Base-by-base conservation (phyloP, 2,888 invertebrate species). In the Mythimna albipuncta region DNA sequence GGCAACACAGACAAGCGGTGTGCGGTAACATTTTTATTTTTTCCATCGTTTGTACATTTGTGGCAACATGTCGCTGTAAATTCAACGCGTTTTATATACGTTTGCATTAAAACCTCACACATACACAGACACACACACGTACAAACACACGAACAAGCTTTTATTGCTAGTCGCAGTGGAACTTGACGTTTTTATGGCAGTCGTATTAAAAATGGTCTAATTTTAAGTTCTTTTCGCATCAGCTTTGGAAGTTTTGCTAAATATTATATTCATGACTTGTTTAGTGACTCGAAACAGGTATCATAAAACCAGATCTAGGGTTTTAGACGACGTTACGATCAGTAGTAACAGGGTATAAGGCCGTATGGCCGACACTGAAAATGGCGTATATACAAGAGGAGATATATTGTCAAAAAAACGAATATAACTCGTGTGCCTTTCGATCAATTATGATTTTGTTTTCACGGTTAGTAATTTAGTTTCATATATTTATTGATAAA, bases 1-100 rank as follows among this genome's bases (percentile, higher is more conserved):
- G 77, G 80, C 67, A 80, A 63, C 73, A 74, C 77, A 61, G 54
- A 69, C n/a, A 61, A 70, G 71, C 83, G 66, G 79, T 83, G 83
- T 80, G 87, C 68, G 80, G 85, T 85, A 83, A 85, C 82, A 82
- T 87, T 87, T 87, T 88, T 88, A 87, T 85, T 82, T 87, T 84
- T 81, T 83, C 79, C 82, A 81, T 79, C 84, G 82, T 81, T 87
- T 84, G 84, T 86, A 87, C 86, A 85, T 87, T 87, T 87, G 88
- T 81, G 88, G 88, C 82, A 82, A 80, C 85, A 83, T 79, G 83
- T 82, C 77, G 84, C 82, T 85, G 85, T 83, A 85, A 86, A 85
- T 87, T 86, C 81, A 77, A 83, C 81, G 86, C 81, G 79, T 83
- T 86, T 86, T 86, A 86, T 86, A 86, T 82, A 81, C 77, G 86